Conservation (phyloP, 2,888 invertebrate genomes). For the Netelia inedita region DNA sequence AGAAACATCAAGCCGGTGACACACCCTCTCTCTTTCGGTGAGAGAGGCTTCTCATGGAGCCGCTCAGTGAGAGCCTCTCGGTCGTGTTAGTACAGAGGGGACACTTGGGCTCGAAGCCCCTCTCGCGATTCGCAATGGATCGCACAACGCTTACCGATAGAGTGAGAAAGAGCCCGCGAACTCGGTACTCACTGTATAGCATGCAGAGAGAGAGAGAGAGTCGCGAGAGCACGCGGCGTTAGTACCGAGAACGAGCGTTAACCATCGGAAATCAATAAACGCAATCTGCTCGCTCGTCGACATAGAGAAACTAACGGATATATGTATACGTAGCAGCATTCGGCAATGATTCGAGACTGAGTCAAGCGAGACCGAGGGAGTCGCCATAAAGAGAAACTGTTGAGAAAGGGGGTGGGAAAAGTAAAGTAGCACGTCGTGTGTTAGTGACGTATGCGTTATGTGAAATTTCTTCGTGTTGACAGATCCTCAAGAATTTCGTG, state of each 20-base stretch:
- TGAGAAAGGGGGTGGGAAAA: conserved; percentile 23
- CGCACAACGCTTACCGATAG: conserved; percentile 5
- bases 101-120: conserved; percentile 18
- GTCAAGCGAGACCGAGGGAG: background rate
- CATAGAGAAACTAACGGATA: background rate
- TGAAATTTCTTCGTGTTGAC: conserved; percentile 51
- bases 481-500: conserved; percentile 49
- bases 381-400: conserved; percentile 2
- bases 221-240: conserved; percentile 32
- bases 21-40: background rate
- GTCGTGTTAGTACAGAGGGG: conserved; percentile 23
- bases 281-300: conserved; percentile 73
- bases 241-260: conserved; percentile 64
- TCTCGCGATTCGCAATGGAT: conserved; percentile 50
- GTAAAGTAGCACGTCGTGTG: conserved; percentile 37
- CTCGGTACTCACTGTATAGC: background rate
- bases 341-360: conserved; percentile 34
- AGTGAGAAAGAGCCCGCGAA: conserved; percentile 10
- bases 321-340: conserved; percentile 40
- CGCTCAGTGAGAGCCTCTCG: background rate
- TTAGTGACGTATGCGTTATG: conserved; percentile 64
- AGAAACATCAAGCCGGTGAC: conserved; percentile 46
- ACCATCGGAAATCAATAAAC: conserved; percentile 79
- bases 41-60: background rate
- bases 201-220: conserved; percentile 20